Percentiles rank a stretch among this genome's conserved stretches.
Evolutionary conservation across 1,140 invertebrate genomes (phyloP).

Genomic region (Palaemon carinicauda): DNA sequence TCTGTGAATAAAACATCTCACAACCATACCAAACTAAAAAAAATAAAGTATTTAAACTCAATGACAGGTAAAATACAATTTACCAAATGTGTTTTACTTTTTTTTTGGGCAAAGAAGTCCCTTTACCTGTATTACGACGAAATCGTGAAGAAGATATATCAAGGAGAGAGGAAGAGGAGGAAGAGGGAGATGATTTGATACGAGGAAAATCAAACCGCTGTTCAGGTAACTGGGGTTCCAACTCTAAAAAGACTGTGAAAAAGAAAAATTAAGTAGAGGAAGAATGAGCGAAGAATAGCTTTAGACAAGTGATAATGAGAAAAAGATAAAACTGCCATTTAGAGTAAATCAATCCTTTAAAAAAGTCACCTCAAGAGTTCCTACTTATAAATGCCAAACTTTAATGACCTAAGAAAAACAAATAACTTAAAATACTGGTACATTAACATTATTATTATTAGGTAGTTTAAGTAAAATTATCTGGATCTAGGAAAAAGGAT

Average conservation of each 20-base stretch:
- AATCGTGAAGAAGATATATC: background rate
- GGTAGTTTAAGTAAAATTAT: no score
- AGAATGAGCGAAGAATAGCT: background rate
- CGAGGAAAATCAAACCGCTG: slow-evolving; percentile 53
- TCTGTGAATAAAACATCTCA: no score
- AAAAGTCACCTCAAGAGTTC: background rate
- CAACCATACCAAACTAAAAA: no score
- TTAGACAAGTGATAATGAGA: background rate
- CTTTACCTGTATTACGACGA: slow-evolving; percentile 31
- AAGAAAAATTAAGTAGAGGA: background rate
- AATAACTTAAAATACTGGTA: no score
- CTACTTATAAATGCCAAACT: no score
- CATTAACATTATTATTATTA: no score
- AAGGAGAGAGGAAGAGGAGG: background rate
- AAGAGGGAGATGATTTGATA: slow-evolving; percentile 18
- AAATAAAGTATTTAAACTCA: no score
- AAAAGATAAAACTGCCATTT: background rate
- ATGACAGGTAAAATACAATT: no score
- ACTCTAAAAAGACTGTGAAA: slow-evolving; percentile 43
- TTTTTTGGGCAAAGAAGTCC: background rate
- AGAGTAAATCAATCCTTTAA: no score
- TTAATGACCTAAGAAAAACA: no score
- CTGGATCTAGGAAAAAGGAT: no score
- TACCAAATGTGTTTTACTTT: no score
- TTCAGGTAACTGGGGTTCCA: slow-evolving; percentile 20